These are phyloP conservation scores for Agapornis roseicollis DNA, from an alignment of 2,113 vertebrate genomes.

Conservation along the genomic window DNA sequence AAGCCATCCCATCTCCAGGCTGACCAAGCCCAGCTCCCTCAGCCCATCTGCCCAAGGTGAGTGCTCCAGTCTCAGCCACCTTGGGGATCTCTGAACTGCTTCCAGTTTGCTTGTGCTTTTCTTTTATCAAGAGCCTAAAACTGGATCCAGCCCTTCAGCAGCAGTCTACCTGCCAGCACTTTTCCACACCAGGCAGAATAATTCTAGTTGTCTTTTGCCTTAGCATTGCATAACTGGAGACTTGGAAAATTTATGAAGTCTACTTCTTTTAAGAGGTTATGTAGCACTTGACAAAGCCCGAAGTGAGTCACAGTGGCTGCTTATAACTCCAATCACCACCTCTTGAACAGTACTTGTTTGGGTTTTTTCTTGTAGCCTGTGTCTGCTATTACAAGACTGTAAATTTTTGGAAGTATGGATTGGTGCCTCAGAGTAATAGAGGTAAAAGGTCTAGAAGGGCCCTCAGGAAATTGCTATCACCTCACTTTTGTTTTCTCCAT, in stretches of 20 bases:
- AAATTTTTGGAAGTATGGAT: neutral
- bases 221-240: neutral
- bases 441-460: neutral
- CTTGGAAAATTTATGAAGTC: neutral
- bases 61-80: neutral
- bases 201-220: neutral
- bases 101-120: neutral
- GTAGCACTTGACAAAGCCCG: neutral
- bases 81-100: neutral
- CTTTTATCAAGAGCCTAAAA: neutral
- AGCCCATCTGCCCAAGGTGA: accelerated
- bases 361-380: neutral
- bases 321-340: neutral
- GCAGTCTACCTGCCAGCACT: neutral
- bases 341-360: neutral
- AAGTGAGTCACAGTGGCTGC: neutral
- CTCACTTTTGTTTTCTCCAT: neutral
- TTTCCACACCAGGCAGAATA: neutral
- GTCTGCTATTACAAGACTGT: neutral
- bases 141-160: accelerated
- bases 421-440: neutral
- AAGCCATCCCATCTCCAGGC: neutral
- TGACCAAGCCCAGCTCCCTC: neutral
- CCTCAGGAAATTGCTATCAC: neutral
- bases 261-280: neutral